Evolutionary conservation across 2,113 vertebrate species (phyloP), one percentile per base, ranked within the genome.

Genomic region (Eonycteris spelaea): DNA sequence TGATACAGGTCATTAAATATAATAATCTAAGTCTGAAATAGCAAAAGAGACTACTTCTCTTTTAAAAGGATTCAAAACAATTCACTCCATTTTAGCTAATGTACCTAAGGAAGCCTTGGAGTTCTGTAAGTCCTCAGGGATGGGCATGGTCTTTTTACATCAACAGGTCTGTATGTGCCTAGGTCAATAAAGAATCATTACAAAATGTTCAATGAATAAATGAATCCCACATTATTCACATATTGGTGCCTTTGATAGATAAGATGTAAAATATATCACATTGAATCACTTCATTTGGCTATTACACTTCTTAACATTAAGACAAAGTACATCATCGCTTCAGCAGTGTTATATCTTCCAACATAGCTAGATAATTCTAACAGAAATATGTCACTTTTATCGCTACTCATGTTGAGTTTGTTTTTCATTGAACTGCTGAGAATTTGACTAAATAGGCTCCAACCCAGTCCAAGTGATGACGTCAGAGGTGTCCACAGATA

Each of bases 401-500:
- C 43, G 33, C 22, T 92, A 63, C 40, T 94, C 59, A 30, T 30
- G 24, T 61, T 55, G 28, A 18, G 38, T 91, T 79, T 96, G 83
- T 73, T 92, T 86, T 92, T 70, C 91, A 90, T 5, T 48, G 82
- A 89, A 80, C 77, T 96, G 73, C 80, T 96, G 73, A 93, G 55
- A 98, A 86, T 68, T 6, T 82, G 65, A 95, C 80, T 95, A 95
- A 90, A 86, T 0, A 95, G 75, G 55, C 67, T 68, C 63, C 21
- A 65, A 57, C 48, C 40, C 77, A 82, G 38, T 74, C 26, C 59
- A 91, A 82, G 88, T 79, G 33, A 73, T 92, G 67, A 55, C 9
- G 90, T 67, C 67, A 74, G 61, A 73, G 79, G 30, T 19, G 28
- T 30, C 43, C 88, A 95, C 55, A 95, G 51, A 71, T 68, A 84